These are phyloP conservation scores for Drosophila hawaiiensis DNA, from an alignment of 2,888 invertebrate species.

Conservation along the genomic window DNA sequence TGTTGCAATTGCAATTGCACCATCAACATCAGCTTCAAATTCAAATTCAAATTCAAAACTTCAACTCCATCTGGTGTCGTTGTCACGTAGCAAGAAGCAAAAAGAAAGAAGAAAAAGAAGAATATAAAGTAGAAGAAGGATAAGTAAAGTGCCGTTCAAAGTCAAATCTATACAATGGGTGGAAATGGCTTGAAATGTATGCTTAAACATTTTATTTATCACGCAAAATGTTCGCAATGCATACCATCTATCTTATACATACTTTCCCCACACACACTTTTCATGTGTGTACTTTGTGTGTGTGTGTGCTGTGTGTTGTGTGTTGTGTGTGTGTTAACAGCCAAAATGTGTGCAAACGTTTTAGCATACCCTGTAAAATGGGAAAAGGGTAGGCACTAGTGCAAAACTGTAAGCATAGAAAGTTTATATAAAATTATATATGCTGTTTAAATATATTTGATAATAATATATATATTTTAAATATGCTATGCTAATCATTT, in stretches of 20 bases:
- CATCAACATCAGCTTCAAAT: constrained; percentile 37
- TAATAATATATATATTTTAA: not conserved
- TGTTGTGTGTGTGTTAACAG: constrained; percentile 19
- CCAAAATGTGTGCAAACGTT: constrained; percentile 47
- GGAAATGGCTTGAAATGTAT: constrained; percentile 70
- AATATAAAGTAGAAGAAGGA: not conserved
- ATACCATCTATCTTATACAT: constrained; percentile 52
- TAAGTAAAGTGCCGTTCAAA: constrained; percentile 58
- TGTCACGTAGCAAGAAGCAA: constrained; percentile 51
- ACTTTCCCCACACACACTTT: constrained; percentile 5
- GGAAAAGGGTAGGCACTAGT: not conserved
- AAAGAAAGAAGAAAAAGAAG: constrained; percentile 13
- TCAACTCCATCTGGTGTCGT: constrained; percentile 24
- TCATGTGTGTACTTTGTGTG: constrained; percentile 1
- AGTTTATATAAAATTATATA: not conserved
- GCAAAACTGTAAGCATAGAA: too few species aligned
- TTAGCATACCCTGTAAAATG: constrained; percentile 19
- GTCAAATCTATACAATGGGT: constrained; percentile 75
- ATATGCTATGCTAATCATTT: not conserved
- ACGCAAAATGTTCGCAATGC: constrained; percentile 69
- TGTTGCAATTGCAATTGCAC: constrained; percentile 25
- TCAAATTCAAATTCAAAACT: constrained; percentile 16
- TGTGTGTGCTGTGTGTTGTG: constrained; percentile 6
- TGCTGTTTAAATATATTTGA: not conserved
- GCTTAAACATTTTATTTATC: constrained; percentile 81